These are phyloP conservation scores for Euura lappo DNA, from an alignment of 1,140 invertebrate species.

Conservation along the genomic window DNA sequence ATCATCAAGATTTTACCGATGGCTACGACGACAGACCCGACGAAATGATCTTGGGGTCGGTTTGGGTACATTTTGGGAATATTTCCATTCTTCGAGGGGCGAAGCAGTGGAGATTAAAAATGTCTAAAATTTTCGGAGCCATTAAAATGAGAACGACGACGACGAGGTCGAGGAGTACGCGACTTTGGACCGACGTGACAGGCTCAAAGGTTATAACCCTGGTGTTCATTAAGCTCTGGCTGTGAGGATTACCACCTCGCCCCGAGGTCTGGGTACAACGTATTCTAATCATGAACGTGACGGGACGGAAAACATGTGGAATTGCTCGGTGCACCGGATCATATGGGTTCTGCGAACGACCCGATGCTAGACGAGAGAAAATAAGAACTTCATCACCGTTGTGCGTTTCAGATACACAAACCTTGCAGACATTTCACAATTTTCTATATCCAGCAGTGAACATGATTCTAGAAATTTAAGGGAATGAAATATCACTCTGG, in stretches of 20 bases:
- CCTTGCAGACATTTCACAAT: too few relatives aligned
- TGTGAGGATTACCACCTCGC: not conserved
- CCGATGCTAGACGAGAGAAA: too few relatives aligned
- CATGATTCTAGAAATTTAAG: too few relatives aligned
- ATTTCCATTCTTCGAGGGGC: not conserved
- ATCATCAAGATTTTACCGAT: too few relatives aligned
- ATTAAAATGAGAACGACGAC: not conserved
- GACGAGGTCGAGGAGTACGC: too few relatives aligned
- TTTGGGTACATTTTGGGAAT: not conserved
- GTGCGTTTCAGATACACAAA: too few relatives aligned
- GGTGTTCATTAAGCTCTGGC: constrained; percentile 1
- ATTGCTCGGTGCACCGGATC: not conserved
- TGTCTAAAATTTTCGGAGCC: not conserved
- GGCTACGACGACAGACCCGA: too few relatives aligned
- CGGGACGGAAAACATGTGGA: not conserved
- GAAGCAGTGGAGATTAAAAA: not conserved
- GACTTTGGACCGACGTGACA: not conserved
- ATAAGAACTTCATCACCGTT: too few relatives aligned
- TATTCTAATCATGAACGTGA: not conserved
- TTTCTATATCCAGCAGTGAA: too few relatives aligned
- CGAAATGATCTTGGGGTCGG: not conserved
- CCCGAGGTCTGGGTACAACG: not conserved
- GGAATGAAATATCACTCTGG: too few relatives aligned
- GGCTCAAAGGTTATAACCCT: constrained; percentile 2
- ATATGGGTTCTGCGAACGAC: too few relatives aligned